Conservation (phyloP, 2,888 invertebrate genomes). For the Abrostola triplasia region DNA sequence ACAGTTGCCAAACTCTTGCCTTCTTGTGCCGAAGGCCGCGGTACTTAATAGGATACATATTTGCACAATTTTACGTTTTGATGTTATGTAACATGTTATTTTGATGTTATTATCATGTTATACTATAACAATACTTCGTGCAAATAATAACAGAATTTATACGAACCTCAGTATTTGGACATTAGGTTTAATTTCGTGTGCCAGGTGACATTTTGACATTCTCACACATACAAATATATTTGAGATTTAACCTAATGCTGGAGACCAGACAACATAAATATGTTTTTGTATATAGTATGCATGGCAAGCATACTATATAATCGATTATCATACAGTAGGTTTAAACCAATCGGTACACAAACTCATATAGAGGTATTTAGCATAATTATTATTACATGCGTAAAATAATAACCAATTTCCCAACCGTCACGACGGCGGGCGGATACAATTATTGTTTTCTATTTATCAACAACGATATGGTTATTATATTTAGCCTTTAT, state of each 20-base stretch:
- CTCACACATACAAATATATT: too few species aligned
- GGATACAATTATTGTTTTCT: background rate
- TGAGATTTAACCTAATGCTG: too few species aligned
- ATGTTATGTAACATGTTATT: too few species aligned
- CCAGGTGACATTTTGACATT: too few species aligned
- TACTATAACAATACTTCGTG: too few species aligned
- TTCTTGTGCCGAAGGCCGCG: background rate
- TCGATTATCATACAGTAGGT: background rate
- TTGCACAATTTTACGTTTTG: background rate
- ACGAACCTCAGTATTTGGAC: too few species aligned
- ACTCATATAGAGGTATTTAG: background rate
- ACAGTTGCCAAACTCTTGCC: background rate
- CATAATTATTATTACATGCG: background rate
- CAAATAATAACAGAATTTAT: too few species aligned
- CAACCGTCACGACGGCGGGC: background rate
- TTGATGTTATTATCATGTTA: too few species aligned
- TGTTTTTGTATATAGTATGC: too few species aligned
- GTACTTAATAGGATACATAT: background rate
- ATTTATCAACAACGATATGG: background rate
- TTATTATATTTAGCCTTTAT: background rate
- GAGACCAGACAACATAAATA: too few species aligned
- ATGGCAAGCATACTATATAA: background rate
- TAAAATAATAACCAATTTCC: constrained; percentile 1
- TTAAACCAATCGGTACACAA: background rate
- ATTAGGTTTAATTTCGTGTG: too few species aligned